Base-by-base conservation (phyloP, 2,113 vertebrate genomes). In the Pontoporia blainvillei region DNA sequence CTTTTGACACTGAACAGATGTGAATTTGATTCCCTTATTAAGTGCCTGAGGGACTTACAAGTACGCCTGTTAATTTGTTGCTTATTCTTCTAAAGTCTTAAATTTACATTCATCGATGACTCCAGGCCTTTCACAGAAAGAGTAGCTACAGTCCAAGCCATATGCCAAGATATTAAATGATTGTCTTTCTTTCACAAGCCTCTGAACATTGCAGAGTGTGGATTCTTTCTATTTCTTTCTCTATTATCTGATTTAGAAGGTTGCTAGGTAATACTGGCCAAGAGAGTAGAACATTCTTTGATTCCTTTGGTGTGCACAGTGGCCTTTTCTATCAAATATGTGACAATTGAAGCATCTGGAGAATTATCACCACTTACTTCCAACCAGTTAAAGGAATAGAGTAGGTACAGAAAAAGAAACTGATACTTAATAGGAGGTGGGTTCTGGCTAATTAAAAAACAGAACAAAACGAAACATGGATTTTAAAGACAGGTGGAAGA, bases 41-140 rank as follows among this genome's bases (percentile, higher is more conserved):
- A 83, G 9, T 94, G 10, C 83, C 46, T 62, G 20, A 10, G 81
- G 36, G n/a, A 62, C 52, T 69, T 86, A 62, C 7, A 79, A 6
- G 76, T 85, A 88, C 82, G 79, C 36, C 52, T 89, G 27, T 69
- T 83, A 86, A 21, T 67, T 61, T 85, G 20, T 67, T 71, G 36
- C 54, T 78, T 91, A 13, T 89, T 95, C 31, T 94, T 94, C 49
- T 84, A 69, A 96, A 95, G 46, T 85, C 64, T 96, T 87, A 88
- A 92, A 66, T 92, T 76, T 97, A 82, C 83, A 94, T 76, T 78
- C 75, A n/a, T 46, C 17, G 5, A 17, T 64, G 57, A 93, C 90
- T 86, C 13, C 9, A 46, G 34, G 27, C 10, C 76, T 73, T 76
- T 61, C 39, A 61, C 11, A 64, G 17, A 64, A 62, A 91, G n/a